Percentiles rank a stretch among this genome's conserved stretches.
Conservation (phyloP, 1,140 invertebrate genomes). For the Hylyphantes graminicola region DNA sequence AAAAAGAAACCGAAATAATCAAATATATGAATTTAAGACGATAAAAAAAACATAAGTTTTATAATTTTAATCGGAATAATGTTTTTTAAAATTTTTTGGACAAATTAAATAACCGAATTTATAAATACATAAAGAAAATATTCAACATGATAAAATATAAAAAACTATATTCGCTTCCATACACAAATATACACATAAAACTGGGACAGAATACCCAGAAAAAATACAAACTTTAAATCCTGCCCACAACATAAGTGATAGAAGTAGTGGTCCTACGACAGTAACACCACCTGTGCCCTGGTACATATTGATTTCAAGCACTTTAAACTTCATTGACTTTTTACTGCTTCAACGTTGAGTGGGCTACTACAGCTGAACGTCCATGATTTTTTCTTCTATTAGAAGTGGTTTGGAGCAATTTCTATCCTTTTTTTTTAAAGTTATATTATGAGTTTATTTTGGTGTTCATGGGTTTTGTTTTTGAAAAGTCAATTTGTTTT, state of each 20-base stretch:
- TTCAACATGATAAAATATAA: too few species aligned
- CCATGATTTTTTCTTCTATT: conserved; percentile 22
- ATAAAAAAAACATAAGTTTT: too few species aligned
- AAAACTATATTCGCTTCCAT: too few species aligned
- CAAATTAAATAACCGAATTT: too few species aligned
- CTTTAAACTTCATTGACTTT: conserved; percentile 58
- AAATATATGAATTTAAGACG: too few species aligned
- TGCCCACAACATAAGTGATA: conserved; percentile 6
- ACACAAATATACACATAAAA: too few species aligned
- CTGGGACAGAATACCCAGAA: background rate
- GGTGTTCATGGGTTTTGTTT: background rate
- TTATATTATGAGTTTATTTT: conserved; percentile 20
- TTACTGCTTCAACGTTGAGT: conserved; percentile 25
- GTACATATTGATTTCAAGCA: conserved; percentile 38
- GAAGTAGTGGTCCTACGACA: conserved; percentile 26
- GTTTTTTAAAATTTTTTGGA: too few species aligned
- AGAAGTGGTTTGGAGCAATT: conserved; percentile 28
- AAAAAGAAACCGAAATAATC: too few species aligned
- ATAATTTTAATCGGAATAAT: too few species aligned
- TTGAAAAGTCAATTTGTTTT: too few species aligned
- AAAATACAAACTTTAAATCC: conserved; percentile 23
- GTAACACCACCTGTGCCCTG: conserved; percentile 44
- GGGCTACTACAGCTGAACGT: conserved; percentile 13
- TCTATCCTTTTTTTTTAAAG: conserved; percentile 17
- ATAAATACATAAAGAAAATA: too few species aligned